Base-by-base conservation (phyloP, 35 echinoderm and acorn worm genomes). In the Apostichopus japonicus region DNA sequence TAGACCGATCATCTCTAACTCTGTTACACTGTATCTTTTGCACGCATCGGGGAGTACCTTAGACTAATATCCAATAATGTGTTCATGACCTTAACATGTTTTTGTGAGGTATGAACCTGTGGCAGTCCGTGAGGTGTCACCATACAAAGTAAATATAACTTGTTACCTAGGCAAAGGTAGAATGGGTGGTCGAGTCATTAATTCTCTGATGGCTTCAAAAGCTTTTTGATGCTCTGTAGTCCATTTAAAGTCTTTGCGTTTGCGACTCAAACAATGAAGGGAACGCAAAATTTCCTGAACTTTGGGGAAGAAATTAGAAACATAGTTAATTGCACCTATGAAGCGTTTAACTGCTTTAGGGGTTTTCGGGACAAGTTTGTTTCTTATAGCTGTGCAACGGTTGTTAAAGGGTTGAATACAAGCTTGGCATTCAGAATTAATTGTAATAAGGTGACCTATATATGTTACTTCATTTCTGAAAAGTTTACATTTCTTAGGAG, bases 1-100 rank as follows among this genome's bases (percentile, higher is more conserved):
- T 15, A 89, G 55, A 24, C 92, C 84, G 87, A 87, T 77, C 65
- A 93, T 53, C 87, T 93, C 59, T 15, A 93, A 55, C 53, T 93
- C 92, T 67, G 92, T 87, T 53, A 93, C 92, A 82, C 92, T 93
- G 27, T 90, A 90, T 57, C 86, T 1, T 79, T 33, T 77, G 54
- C 84, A 93, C 15, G 92, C 67, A 55, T 93, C 92, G 19, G 83
- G 84, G 27, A 93, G 84, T 56, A 93, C 75, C 78, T 93, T 93
- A 2, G 73, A 90, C 55, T 93, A 89, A 83, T 90, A 93, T 23
- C 92, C 92, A 10, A 93, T 22, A 22, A 83, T 83, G 10, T 79
- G 6, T 54, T 83, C 52, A 14, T 55, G 13, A 55, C 53, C 51
- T 10, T 84, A 16, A 84, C 17, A 84, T 56, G 61, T 93, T 93